A percentile compares a stretch with the other conserved stretches of the same genome.
Conservation (phyloP, 2,797 vertebrate genomes). For the Arctocebus calabarensis region DNA sequence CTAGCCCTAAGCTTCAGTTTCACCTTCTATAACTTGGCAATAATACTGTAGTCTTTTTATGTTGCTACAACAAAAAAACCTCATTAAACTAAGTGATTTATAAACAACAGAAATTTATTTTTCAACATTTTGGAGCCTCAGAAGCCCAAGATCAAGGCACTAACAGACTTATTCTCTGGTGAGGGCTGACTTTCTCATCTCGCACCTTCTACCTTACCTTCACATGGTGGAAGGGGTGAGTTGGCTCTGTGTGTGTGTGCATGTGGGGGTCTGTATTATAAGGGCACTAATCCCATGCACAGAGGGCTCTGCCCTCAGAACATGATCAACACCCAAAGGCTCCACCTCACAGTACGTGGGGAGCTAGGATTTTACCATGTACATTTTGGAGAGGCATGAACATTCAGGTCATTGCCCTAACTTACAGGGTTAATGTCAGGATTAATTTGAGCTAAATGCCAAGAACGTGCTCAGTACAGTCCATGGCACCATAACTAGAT, state of each 20-base stretch:
- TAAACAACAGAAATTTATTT: background rate
- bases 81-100: background rate
- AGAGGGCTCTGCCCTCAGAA: background rate
- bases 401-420: background rate
- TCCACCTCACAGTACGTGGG: background rate
- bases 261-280: background rate
- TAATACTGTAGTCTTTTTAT: background rate
- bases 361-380: background rate
- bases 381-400: background rate
- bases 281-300: background rate
- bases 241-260: background rate
- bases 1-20: background rate
- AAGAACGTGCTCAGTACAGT: background rate
- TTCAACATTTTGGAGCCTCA: background rate
- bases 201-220: background rate
- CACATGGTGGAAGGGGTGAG: background rate
- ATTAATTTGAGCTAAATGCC: slow-evolving; percentile 35
- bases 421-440: slow-evolving; percentile 16
- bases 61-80: background rate
- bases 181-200: background rate
- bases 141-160: background rate
- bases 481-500: slow-evolving; percentile 15
- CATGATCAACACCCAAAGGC: background rate
- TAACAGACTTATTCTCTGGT: background rate
- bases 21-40: background rate